These are phyloP conservation scores for Thaleichthys pacificus DNA, from an alignment of 2,797 vertebrate genomes.

Conservation along the genomic window DNA sequence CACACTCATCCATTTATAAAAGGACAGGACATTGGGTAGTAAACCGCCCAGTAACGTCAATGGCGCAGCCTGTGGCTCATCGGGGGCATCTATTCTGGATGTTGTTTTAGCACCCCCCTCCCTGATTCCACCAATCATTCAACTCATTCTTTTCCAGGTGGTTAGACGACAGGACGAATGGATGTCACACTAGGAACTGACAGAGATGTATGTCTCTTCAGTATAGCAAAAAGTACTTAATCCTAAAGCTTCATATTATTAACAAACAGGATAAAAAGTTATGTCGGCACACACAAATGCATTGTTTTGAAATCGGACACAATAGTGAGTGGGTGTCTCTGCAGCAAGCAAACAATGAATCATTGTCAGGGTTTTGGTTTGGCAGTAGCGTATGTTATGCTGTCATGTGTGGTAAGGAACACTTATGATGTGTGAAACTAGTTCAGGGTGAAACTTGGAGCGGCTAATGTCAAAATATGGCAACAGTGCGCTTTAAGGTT, in stretches of 20 bases:
- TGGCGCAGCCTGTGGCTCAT: slow-evolving; percentile 17
- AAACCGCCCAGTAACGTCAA: slow-evolving; percentile 34
- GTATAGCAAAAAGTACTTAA: not conserved
- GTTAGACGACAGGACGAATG: not conserved
- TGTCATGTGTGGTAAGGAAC: not conserved
- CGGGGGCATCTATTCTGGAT: slow-evolving; percentile 14
- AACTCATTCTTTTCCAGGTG: not conserved
- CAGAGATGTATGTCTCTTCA: not conserved
- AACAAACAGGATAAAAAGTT: not conserved
- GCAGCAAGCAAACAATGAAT: not conserved
- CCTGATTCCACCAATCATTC: slow-evolving; percentile 15
- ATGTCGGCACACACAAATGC: not conserved
- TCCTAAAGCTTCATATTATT: not conserved
- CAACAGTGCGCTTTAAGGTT: not conserved
- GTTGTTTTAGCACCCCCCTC: slow-evolving; percentile 27
- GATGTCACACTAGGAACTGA: not conserved
- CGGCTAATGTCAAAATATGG: not conserved
- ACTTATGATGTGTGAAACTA: slow-evolving; percentile 2
- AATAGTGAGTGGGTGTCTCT: not conserved
- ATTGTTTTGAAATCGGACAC: slow-evolving; percentile 3
- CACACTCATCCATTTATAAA: slow-evolving; percentile 32
- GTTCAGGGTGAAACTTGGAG: not conserved
- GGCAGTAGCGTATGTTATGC: not conserved
- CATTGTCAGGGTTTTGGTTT: slow-evolving; percentile 2
- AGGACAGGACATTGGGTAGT: slow-evolving; percentile 16